phyloP scores from a whole-genome alignment of 2,113 vertebrate genomes.

The Lucifuga dentata region DNA sequence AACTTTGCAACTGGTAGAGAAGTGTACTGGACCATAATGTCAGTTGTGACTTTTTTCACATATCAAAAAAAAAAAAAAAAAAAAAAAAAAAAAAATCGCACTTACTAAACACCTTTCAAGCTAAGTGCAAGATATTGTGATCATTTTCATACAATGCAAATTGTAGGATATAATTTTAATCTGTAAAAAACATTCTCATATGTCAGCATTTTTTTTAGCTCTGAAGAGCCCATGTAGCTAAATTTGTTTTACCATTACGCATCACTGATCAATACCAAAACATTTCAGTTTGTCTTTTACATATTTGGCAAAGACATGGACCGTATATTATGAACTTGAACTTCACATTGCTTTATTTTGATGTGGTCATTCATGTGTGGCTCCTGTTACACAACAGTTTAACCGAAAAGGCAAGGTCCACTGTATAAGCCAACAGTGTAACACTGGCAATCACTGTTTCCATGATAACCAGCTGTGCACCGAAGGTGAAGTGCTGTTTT shows the following conservation, averaged over 20 bases:
- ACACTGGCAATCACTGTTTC: constrained; percentile 70
- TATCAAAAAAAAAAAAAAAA: too few relatives aligned
- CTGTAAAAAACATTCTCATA: not conserved
- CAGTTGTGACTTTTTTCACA: too few relatives aligned
- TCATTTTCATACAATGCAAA: too few relatives aligned
- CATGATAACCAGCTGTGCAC: constrained; percentile 28
- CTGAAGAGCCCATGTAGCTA: not conserved
- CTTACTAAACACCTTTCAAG: too few relatives aligned
- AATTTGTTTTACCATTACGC: constrained; percentile 3
- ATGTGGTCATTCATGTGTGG: constrained; percentile 15
- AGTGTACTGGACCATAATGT: too few relatives aligned
- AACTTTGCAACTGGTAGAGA: too few relatives aligned
- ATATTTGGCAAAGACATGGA: not conserved
- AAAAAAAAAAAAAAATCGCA: too few relatives aligned
- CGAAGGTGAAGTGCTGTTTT: fast-evolving
- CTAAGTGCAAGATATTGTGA: too few relatives aligned
- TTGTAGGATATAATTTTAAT: not conserved
- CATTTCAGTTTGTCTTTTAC: not conserved
- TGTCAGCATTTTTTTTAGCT: not conserved
- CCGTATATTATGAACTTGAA: not conserved
- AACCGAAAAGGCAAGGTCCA: constrained; percentile 81
- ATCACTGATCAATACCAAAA: constrained; percentile 6
- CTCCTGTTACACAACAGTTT: constrained; percentile 76
- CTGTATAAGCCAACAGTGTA: constrained; percentile 80
- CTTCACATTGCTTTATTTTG: constrained; percentile 18